Evolutionary conservation across 2,888 invertebrate genomes (phyloP).

Genomic region (Brenthis daphne): DNA sequence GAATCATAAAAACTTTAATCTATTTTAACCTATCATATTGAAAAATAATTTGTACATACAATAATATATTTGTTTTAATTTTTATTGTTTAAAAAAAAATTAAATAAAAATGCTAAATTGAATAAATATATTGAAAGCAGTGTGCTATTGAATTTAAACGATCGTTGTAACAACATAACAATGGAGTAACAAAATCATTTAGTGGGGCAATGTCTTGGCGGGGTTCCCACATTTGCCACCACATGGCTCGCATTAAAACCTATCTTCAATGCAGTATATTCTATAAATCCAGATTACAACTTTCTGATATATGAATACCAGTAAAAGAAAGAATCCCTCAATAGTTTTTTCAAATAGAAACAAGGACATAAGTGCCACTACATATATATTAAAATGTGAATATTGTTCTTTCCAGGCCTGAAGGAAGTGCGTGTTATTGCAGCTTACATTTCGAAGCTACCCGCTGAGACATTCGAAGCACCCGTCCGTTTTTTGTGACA

Average conservation of each 20-base stretch:
- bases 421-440: constrained; percentile 81
- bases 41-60: no score
- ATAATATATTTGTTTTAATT: background rate
- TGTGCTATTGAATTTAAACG: constrained; percentile 33
- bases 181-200: constrained; percentile 75
- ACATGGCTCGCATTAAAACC: constrained; percentile 75
- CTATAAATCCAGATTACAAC: constrained; percentile 77
- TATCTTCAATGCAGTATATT: constrained; percentile 64
- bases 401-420: constrained; percentile 57
- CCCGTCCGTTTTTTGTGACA: constrained; percentile 81
- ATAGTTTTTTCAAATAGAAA: constrained; percentile 51
- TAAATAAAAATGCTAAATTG: constrained; percentile 11
- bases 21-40: background rate
- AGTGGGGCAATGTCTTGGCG: constrained; percentile 77
- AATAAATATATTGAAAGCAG: constrained; percentile 29
- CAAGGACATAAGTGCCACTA: constrained; percentile 57
- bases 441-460: constrained; percentile 78
- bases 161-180: constrained; percentile 61
- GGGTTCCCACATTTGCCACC: constrained; percentile 79
- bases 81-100: constrained; percentile 5
- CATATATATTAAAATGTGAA: constrained; percentile 47
- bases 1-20: background rate
- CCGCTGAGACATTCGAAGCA: constrained; percentile 80
- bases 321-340: constrained; percentile 48
- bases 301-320: constrained; percentile 62